Conservation (phyloP, 2,888 invertebrate genomes). For the Sinotaia quadrata region DNA sequence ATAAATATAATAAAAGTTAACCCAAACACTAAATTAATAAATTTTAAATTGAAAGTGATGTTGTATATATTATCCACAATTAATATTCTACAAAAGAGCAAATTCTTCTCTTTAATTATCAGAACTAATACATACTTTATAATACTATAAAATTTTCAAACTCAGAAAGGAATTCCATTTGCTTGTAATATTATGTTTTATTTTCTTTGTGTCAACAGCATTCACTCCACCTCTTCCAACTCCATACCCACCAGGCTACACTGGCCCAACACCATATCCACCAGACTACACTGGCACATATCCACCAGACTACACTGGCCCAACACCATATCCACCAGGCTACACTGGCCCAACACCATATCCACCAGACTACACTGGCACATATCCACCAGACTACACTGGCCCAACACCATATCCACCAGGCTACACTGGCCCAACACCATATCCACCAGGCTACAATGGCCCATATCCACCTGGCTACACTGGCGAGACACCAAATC, state of each 20-base stretch:
- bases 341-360: constrained; percentile 1
- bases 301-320: neutral
- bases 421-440: constrained; percentile 15
- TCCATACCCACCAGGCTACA: constrained; percentile 4
- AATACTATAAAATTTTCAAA: too few species aligned
- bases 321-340: constrained; percentile 6
- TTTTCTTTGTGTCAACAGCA: too few species aligned
- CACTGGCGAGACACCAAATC: constrained; percentile 6
- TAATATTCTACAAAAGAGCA: too few species aligned
- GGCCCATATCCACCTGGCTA: constrained; percentile 12
- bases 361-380: constrained; percentile 9
- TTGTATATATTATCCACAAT: too few species aligned
- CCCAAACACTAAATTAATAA: too few species aligned
- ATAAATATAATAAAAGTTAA: too few species aligned
- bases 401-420: constrained; percentile 10
- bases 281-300: neutral
- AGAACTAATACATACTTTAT: too few species aligned
- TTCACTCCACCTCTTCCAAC: neutral
- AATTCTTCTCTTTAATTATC: too few species aligned
- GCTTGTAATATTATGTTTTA: too few species aligned
- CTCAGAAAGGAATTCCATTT: too few species aligned
- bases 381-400: constrained; percentile 26
- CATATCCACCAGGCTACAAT: constrained; percentile 24
- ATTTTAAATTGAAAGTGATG: too few species aligned
- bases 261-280: neutral